Evolutionary conservation across 1,140 invertebrate genomes (phyloP).

Genomic region (Procambarus clarkii): DNA sequence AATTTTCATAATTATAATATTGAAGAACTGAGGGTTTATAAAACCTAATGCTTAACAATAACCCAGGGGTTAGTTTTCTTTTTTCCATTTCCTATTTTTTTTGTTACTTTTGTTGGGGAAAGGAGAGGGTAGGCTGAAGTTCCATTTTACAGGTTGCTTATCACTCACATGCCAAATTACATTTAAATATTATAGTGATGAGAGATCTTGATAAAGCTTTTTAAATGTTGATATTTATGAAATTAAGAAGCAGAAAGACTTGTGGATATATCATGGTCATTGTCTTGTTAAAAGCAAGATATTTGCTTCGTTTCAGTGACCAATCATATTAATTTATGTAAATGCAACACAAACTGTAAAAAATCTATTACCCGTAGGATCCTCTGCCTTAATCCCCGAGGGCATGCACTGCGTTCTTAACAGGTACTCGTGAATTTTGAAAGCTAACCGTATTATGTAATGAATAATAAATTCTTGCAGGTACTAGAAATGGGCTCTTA

Average conservation of each 20-base stretch:
- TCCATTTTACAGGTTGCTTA: not conserved
- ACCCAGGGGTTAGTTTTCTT: not conserved
- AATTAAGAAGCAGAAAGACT: not conserved
- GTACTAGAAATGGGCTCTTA: not conserved
- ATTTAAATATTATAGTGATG: not conserved
- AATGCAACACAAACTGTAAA: not conserved
- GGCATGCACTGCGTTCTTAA: not conserved
- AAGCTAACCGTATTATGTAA: not conserved
- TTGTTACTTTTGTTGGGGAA: not conserved
- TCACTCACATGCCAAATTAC: not conserved
- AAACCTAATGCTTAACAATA: not conserved
- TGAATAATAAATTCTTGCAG: not conserved
- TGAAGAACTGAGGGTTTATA: not conserved
- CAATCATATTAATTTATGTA: not conserved
- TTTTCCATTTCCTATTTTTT: not conserved
- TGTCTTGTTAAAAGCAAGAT: not conserved
- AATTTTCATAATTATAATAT: not conserved
- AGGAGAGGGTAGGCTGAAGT: not conserved
- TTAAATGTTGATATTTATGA: not conserved
- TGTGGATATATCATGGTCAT: not conserved
- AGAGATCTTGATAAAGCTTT: not conserved
- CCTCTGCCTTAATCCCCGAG: conserved; percentile 12
- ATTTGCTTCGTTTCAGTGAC: not conserved
- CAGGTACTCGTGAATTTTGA: not conserved
- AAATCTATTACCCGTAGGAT: conserved; percentile 9